These are phyloP conservation scores for Sarcophaga peregrina DNA, from an alignment of 1,140 invertebrate species.

Conservation along the genomic window DNA sequence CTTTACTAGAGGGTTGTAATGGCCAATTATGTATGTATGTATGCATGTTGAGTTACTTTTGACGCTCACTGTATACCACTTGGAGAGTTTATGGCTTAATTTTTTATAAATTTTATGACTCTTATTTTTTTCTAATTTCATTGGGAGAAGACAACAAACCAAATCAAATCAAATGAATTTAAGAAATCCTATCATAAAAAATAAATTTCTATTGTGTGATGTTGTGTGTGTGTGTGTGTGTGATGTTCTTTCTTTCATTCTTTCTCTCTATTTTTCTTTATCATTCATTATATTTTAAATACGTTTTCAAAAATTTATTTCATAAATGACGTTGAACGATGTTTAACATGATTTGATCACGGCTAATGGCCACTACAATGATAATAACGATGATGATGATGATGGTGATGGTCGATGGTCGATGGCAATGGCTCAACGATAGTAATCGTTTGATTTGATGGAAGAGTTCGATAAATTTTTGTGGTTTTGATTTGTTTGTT, in stretches of 20 bases:
- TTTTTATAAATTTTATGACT: background rate
- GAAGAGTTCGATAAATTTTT: background rate
- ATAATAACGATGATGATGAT: background rate
- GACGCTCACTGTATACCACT: background rate
- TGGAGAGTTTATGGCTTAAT: slow-evolving; percentile 9
- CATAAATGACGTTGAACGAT: background rate
- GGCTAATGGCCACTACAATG: background rate
- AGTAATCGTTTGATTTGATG: no score
- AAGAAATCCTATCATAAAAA: no score
- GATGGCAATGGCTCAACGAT: background rate
- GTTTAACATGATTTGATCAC: slow-evolving; percentile 15
- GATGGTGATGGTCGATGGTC: background rate
- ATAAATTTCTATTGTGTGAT: no score
- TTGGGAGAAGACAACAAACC: no score
- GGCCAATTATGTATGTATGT: no score
- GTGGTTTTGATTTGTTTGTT: background rate
- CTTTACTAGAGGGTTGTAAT: no score
- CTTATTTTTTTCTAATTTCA: background rate
- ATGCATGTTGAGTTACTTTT: no score
- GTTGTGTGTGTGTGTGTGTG: no score
- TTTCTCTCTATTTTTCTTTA: no score
- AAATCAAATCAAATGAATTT: no score
- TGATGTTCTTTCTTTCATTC: no score
- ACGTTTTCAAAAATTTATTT: background rate
- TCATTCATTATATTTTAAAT: no score